A percentile compares a stretch with the other conserved stretches of the same genome.
These are phyloP conservation scores for Vulpes lagopus DNA, from an alignment of 2,113 vertebrate species.

Conservation along the genomic window DNA sequence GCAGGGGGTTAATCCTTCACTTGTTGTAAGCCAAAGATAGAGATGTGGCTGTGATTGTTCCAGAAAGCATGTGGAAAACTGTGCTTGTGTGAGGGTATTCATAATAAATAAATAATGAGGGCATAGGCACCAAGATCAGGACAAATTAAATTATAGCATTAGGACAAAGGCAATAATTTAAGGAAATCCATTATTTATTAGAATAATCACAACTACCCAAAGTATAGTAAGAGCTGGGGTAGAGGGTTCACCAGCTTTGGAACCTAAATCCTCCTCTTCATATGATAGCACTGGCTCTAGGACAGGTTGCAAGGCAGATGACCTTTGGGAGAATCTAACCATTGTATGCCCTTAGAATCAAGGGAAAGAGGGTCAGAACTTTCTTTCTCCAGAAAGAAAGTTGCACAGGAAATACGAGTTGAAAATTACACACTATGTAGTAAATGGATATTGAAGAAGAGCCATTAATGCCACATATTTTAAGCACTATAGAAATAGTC, in stretches of 20 bases:
- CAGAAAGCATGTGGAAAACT: background rate
- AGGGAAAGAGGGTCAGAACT: background rate
- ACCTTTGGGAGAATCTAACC: background rate
- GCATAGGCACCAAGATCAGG: background rate
- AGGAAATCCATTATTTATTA: conserved; percentile 57
- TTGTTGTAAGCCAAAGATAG: conserved; percentile 24
- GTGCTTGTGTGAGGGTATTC: background rate
- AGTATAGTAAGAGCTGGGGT: background rate
- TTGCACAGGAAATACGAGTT: conserved; percentile 1
- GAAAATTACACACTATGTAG: background rate
- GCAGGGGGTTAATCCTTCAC: conserved; percentile 20
- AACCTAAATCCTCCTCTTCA: background rate
- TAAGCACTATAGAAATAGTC: background rate
- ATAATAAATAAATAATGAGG: conserved; percentile 35
- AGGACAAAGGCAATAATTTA: conserved; percentile 40
- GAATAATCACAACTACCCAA: conserved; percentile 17
- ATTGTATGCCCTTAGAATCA: background rate
- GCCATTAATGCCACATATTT: conserved; percentile 22
- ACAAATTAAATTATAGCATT: conserved; percentile 34
- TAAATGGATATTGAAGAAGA: conserved; percentile 38
- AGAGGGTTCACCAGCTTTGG: background rate
- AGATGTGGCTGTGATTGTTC: conserved; percentile 23
- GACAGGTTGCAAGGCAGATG: background rate
- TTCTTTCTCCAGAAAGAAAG: conserved; percentile 10
- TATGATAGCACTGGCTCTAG: background rate